These are phyloP conservation scores for Connochaetes taurinus DNA, from an alignment of 2,113 vertebrate species.

Conservation along the genomic window DNA sequence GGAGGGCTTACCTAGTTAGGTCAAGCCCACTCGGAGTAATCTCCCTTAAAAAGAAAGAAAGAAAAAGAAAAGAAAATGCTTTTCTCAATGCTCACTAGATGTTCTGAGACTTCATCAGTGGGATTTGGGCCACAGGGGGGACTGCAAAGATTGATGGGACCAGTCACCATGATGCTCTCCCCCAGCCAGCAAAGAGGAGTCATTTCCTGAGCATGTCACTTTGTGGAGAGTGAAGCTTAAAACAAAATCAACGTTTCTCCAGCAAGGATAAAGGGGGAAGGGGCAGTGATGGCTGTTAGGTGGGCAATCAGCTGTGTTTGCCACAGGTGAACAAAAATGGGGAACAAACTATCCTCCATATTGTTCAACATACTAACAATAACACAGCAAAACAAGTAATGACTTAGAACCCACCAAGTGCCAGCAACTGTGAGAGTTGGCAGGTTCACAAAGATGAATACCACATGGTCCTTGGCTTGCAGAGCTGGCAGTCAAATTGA, in stretches of 20 bases:
- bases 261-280: neutral
- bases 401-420: neutral
- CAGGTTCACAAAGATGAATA: neutral
- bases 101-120: neutral
- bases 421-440: neutral
- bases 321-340: neutral
- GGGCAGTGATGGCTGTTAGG: neutral
- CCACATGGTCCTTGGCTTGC: neutral
- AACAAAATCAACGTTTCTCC: neutral
- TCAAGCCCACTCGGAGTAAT: neutral
- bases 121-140: neutral
- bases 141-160: neutral
- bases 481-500: neutral
- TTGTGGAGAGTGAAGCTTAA: neutral
- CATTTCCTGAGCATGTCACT: neutral
- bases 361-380: neutral
- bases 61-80: neutral
- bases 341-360: neutral
- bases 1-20: neutral
- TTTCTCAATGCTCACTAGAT: neutral
- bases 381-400: neutral
- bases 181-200: neutral
- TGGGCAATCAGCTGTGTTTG: neutral
- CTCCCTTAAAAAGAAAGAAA: neutral
- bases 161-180: neutral